These are phyloP conservation scores for Spondyliosoma cantharus DNA, from an alignment of 2,797 vertebrate genomes.

Conservation along the genomic window DNA sequence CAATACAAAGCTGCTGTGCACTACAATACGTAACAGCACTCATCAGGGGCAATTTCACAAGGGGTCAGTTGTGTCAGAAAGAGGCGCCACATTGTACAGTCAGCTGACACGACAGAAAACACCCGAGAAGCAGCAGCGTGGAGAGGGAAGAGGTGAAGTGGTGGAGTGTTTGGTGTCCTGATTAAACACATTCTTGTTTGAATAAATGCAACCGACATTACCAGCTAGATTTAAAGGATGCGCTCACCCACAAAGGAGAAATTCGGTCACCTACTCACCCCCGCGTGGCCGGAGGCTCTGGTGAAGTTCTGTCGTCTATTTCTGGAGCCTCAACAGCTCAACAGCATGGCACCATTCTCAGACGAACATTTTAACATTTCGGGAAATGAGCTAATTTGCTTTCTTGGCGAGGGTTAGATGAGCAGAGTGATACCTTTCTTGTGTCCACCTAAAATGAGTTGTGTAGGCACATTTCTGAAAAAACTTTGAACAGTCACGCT, in stretches of 20 bases:
- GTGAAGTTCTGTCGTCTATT: too few relatives aligned
- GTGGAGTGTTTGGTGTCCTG: not conserved
- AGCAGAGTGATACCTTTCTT: not conserved
- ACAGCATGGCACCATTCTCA: too few relatives aligned
- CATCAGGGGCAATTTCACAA: slow-evolving; percentile 44
- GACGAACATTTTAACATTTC: too few relatives aligned
- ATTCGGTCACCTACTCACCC: too few relatives aligned
- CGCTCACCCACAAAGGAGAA: too few relatives aligned
- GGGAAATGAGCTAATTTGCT: not conserved
- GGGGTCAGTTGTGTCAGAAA: slow-evolving; percentile 35
- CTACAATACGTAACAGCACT: slow-evolving; percentile 13
- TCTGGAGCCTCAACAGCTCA: too few relatives aligned
- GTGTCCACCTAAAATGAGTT: too few relatives aligned
- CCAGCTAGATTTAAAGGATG: not conserved
- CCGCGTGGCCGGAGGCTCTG: too few relatives aligned
- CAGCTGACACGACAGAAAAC: slow-evolving; percentile 17
- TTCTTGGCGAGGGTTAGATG: not conserved
- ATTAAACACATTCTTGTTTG: not conserved
- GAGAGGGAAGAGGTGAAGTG: not conserved
- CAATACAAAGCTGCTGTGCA: slow-evolving; percentile 9
- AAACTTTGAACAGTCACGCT: too few relatives aligned
- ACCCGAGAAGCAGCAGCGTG: not conserved
- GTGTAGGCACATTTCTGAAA: too few relatives aligned
- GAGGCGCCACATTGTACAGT: slow-evolving; percentile 27
- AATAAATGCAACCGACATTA: not conserved